Evolutionary conservation across 2,113 vertebrate genomes (phyloP).

Genomic region (Megatriorchis doriae): DNA sequence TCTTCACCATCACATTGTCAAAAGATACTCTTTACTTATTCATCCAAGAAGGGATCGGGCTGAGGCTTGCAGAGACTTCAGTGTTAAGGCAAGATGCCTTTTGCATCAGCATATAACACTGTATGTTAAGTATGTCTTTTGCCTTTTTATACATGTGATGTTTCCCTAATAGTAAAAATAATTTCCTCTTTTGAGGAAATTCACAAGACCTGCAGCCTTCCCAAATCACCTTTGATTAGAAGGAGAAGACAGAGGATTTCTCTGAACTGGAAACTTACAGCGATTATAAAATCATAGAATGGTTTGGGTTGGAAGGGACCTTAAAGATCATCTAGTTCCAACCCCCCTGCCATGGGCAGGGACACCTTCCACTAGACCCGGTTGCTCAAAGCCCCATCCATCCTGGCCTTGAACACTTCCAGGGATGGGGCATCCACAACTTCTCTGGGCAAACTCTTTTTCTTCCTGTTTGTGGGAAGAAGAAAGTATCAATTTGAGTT

Average conservation of each 20-base stretch:
- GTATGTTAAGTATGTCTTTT: background rate
- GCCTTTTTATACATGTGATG: background rate
- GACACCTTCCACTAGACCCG: too few species aligned
- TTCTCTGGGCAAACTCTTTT: background rate
- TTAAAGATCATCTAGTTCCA: too few species aligned
- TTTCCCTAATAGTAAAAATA: background rate
- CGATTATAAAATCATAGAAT: too few species aligned
- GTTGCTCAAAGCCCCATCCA: too few species aligned
- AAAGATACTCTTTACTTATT: background rate
- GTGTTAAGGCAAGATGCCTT: background rate
- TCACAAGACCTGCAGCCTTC: background rate
- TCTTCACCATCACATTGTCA: background rate
- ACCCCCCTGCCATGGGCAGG: too few species aligned
- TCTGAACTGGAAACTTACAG: background rate
- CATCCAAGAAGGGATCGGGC: background rate
- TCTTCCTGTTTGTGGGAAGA: background rate
- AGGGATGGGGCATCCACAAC: too few species aligned
- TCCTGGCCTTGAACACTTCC: too few species aligned
- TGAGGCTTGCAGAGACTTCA: background rate
- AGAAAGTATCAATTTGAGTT: background rate
- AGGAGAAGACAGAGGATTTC: background rate
- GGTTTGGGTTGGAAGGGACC: too few species aligned
- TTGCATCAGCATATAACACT: background rate
- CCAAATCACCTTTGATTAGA: background rate
- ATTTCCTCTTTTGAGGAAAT: background rate